Percentiles rank a stretch among this genome's conserved stretches.
Evolutionary conservation across 2,888 invertebrate genomes (phyloP).

Genomic region (Shargacucullia verbasci): DNA sequence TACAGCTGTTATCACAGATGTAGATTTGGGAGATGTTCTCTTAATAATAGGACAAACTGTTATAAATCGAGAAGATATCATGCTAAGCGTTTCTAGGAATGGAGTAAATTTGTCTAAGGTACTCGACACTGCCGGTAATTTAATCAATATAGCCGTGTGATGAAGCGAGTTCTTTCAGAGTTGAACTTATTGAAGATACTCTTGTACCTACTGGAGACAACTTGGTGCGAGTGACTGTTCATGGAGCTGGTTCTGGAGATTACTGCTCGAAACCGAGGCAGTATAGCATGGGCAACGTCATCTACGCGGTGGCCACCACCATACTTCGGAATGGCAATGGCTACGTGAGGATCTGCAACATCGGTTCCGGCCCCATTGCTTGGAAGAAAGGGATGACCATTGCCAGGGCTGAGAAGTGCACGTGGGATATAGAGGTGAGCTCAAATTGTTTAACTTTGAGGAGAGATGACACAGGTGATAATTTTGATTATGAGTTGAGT

Average conservation of each 20-base stretch:
- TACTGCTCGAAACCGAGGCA: neutral
- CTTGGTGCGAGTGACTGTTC: neutral
- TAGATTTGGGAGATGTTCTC: neutral
- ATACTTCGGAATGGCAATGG: neutral
- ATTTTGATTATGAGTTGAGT: neutral
- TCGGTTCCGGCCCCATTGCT: neutral
- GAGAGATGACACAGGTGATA: neutral
- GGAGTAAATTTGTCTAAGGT: neutral
- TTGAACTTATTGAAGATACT: neutral
- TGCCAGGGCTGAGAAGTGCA: neutral
- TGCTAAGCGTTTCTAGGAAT: neutral
- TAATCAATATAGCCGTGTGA: neutral
- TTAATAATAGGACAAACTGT: neutral
- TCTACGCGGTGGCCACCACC: neutral
- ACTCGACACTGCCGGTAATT: neutral
- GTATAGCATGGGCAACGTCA: neutral
- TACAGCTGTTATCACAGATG: neutral
- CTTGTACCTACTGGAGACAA: neutral
- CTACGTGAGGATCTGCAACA: neutral
- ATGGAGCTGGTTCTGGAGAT: neutral
- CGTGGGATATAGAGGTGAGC: neutral
- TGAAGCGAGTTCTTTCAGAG: neutral
- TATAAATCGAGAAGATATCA: neutral
- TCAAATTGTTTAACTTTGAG: neutral
- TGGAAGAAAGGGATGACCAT: neutral